Base-by-base conservation (phyloP, 2,113 vertebrate species). In the Erpornis zantholeuca region DNA sequence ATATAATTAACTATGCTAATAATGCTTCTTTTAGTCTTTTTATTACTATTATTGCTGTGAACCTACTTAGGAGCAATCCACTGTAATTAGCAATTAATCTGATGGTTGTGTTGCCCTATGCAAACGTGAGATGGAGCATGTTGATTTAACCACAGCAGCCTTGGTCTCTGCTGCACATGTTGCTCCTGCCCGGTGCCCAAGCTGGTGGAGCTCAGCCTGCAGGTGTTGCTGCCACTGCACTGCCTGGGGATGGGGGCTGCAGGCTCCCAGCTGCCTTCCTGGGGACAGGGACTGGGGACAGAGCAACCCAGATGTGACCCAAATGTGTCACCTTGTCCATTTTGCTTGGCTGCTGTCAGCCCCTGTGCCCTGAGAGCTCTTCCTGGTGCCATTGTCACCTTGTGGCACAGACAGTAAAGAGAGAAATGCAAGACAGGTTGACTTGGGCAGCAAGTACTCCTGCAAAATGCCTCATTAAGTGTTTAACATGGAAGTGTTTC, bases 1-100 rank as follows among this genome's bases (percentile, higher is more conserved):
- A 94, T 93, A 84, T 94, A 87, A 97, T 96, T 96, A 96, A 94
- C 91, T 92, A 75, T 85, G 92, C 87, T 96, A 96, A 95, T 93
- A 84, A 92, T 50, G 56, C 77, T 93, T 81, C 96, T 94, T 75
- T 96, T 75, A 86, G 96, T 81, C 54, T 84, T 97, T 90, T 90
- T 90, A 94, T 92, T 80, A 87, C 77, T 95, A 15, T 95, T 97
- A 96, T 95, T 78, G 73, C 45, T 95, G 63, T 53, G 38, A 45
- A 94, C 64, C 88, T 82, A 80, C 96, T 96, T 92, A 97, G 22
- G 65, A 93, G 95, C 76, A 91, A 93, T 86, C 80, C 50, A 88
- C 75, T 83, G 93, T 87, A 95, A 92, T 95, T 91, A 97, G 95
- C 63, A 93, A 95, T 96, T 95, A 90, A 83, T 78, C 84, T 90